Percentiles rank a stretch among this genome's conserved stretches.
Evolutionary conservation across 2,113 vertebrate species (phyloP).

Genomic region (Gymnogyps californianus): DNA sequence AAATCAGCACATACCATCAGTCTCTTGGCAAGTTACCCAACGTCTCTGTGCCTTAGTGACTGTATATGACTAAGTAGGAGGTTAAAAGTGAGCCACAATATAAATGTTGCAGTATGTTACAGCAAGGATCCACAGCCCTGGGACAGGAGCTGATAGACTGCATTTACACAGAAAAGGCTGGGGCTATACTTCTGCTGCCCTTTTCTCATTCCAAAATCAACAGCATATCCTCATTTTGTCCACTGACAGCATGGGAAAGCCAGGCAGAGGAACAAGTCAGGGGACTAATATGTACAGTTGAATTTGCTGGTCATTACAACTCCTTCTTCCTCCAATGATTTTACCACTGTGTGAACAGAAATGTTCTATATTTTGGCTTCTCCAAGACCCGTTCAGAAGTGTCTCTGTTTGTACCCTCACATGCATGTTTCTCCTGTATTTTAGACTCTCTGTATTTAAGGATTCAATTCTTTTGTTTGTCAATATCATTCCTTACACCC

Average conservation of each 20-base stretch:
- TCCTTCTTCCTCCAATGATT: neutral
- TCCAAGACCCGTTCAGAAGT: neutral
- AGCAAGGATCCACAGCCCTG: neutral
- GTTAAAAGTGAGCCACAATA: neutral
- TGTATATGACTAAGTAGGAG: neutral
- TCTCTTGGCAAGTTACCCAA: neutral
- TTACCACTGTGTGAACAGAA: neutral
- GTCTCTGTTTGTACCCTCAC: neutral
- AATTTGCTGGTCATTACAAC: neutral
- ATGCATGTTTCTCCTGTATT: neutral
- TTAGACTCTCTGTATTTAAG: neutral
- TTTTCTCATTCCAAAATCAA: neutral
- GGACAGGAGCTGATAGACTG: neutral
- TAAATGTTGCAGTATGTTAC: neutral
- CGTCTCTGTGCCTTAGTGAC: neutral
- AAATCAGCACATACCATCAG: neutral
- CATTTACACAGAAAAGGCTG: no score
- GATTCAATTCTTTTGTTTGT: neutral
- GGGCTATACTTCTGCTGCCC: neutral
- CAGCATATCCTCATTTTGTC: neutral
- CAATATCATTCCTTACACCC: neutral
- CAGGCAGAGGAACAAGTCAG: neutral
- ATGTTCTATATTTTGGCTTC: neutral
- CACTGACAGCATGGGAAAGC: neutral
- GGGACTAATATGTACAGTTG: neutral